Conservation (phyloP, 2,113 vertebrate species). For the Menura novaehollandiae region DNA sequence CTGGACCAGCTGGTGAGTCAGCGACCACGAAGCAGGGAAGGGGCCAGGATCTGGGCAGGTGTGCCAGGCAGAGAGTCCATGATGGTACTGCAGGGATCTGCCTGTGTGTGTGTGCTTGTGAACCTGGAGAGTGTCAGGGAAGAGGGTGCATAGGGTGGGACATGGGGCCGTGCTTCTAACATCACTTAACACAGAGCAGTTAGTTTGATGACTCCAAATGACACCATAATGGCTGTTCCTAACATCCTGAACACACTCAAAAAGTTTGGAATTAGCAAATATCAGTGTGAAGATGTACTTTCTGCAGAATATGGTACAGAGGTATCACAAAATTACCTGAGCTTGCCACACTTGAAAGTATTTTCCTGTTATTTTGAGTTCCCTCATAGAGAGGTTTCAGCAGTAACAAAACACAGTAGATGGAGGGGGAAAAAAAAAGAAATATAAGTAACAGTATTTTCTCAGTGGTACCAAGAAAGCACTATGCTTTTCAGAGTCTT, state of each 20-base stretch:
- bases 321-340: background rate
- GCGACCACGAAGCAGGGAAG: background rate
- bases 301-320: background rate
- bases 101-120: fast-evolving
- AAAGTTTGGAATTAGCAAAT: background rate
- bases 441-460: background rate
- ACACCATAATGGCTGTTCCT: background rate
- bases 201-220: background rate
- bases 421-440: fast-evolving
- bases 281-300: background rate
- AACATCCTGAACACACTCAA: background rate
- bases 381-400: background rate
- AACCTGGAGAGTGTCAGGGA: background rate
- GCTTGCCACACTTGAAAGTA: background rate
- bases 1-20: background rate
- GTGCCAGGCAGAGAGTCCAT: fast-evolving
- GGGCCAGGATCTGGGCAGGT: fast-evolving
- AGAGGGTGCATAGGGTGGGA: fast-evolving
- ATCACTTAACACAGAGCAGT: background rate
- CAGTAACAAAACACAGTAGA: background rate
- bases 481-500: background rate
- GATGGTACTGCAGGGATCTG: too few relatives aligned
- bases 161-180: fast-evolving
- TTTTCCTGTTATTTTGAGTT: background rate
- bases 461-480: background rate